Base-by-base conservation (phyloP, 2,888 invertebrate species). In the Cremastobaeus sp. region DNA sequence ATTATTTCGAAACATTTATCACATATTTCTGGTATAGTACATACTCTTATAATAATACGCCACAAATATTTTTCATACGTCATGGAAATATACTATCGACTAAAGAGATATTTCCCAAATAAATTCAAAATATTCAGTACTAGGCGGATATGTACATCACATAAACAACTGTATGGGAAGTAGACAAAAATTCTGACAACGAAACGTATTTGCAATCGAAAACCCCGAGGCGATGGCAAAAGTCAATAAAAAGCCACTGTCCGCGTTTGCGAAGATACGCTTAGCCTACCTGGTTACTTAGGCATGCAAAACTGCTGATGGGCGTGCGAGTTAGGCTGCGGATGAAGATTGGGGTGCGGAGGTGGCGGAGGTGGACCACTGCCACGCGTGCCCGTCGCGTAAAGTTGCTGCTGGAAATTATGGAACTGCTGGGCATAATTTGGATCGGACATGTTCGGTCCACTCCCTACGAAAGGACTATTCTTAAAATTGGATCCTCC, bases 361-460 rank as follows among this genome's bases (percentile, higher is more conserved):
- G 39, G 70, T 12, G 59, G 69, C 20, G 62, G 60, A 1, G 69
- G 69, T 15, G 89, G 89, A 48, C 89, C 90, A 18, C 89, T 89
- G 45, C 89, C 90, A 78, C 93, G 90, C 34, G 94, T 93, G 77
- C 92, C 92, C 47, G 96, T 97, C 74, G 97, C 96, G 88, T 97
- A 97, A 79, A 97, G 89, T 88, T 96, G 96, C 88, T 97, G 97
- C 86, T 97, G 97, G 90, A 97, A 97, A 89, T 96, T 95, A 89
- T 96, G 96, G 90, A 95, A 97, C 90, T 96, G 96, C 88, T 96
- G 96, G 84, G 96, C 96, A 89, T 97, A 97, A 87, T 95, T 95
- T 9, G 96, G 95, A 89, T 97, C 96, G 43, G 94, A 93, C 68
- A 96, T 94, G 20, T 93, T 94, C 5, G 95, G 95, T 20, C 95